phyloP scores from a whole-genome alignment of 2,113 vertebrate species.

The Seriola rivoliana region DNA sequence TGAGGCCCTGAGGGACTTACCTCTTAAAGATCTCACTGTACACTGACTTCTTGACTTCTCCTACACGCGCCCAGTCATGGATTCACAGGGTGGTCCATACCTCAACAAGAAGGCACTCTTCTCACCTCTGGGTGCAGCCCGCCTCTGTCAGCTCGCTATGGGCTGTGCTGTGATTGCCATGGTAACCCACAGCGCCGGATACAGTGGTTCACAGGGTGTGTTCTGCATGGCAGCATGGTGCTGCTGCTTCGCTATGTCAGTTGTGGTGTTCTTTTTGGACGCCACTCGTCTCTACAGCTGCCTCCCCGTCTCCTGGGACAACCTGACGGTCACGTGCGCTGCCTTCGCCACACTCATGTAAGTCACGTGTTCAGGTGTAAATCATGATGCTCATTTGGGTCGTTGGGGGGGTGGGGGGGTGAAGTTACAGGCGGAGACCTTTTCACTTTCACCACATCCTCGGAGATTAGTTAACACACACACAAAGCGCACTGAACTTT shows the following conservation, averaged over 20 bases:
- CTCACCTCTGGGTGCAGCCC: constrained; percentile 88
- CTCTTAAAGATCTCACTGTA: background rate
- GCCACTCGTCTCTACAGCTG: constrained; percentile 89
- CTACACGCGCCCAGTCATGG: constrained; percentile 74
- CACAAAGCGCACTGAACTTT: no score
- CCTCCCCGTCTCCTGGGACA: constrained; percentile 94
- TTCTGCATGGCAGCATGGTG: constrained; percentile 95
- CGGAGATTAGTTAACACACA: no score
- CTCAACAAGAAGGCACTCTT: constrained; percentile 88
- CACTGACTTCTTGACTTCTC: background rate
- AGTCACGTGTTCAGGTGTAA: constrained; percentile 35
- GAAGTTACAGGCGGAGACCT: no score
- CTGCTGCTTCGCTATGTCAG: constrained; percentile 88
- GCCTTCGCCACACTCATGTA: constrained; percentile 90
- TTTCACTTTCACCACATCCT: background rate
- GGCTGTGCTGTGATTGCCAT: constrained; percentile 92
- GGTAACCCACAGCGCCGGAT: constrained; percentile 90
- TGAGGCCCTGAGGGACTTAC: background rate
- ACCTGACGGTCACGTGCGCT: constrained; percentile 92
- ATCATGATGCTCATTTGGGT: background rate
- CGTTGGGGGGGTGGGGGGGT: no score
- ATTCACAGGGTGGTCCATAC: constrained; percentile 82
- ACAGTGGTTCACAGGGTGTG: constrained; percentile 86
- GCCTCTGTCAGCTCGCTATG: constrained; percentile 88
- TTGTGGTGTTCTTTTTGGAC: constrained; percentile 88